These are phyloP conservation scores for Alcis repandata DNA, from an alignment of 2,888 invertebrate species.

Conservation along the genomic window DNA sequence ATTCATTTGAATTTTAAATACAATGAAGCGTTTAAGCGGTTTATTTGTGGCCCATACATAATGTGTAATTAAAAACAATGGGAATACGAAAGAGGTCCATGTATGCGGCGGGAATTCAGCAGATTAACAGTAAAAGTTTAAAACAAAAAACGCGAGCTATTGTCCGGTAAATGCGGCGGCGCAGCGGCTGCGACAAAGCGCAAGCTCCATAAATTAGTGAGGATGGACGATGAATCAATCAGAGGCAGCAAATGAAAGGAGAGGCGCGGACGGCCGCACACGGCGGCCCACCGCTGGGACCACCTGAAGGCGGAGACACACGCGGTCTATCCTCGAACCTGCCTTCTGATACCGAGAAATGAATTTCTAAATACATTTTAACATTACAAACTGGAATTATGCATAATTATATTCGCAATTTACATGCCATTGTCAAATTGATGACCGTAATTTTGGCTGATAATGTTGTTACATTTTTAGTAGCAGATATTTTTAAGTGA, in stretches of 20 bases:
- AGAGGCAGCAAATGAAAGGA: conserved; percentile 70
- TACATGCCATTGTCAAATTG: conserved; percentile 12
- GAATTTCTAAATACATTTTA: conserved; percentile 31
- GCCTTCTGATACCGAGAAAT: conserved; percentile 31
- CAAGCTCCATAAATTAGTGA: conserved; percentile 77
- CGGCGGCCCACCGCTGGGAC: conserved; percentile 56
- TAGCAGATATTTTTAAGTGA: background rate
- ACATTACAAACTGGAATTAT: conserved; percentile 20
- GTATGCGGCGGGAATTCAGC: conserved; percentile 52
- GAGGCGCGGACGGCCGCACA: conserved; percentile 70
- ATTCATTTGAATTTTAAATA: conserved; percentile 56
- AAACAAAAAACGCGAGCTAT: conserved; percentile 68
- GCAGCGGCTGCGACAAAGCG: conserved; percentile 69
- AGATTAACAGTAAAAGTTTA: conserved; percentile 61
- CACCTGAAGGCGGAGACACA: conserved; percentile 48
- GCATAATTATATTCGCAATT: conserved; percentile 20
- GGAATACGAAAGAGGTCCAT: conserved; percentile 57
- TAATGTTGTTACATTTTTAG: conserved; percentile 14
- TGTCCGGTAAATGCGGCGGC: conserved; percentile 69
- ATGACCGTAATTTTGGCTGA: conserved; percentile 21
- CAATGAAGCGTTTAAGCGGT: conserved; percentile 54
- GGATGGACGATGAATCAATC: conserved; percentile 82
- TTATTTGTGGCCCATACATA: conserved; percentile 51
- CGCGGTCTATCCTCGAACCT: conserved; percentile 32
- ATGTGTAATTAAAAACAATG: conserved; percentile 58